Evolutionary conservation across 2,888 invertebrate genomes (phyloP).

Genomic region (Aquatica leii): DNA sequence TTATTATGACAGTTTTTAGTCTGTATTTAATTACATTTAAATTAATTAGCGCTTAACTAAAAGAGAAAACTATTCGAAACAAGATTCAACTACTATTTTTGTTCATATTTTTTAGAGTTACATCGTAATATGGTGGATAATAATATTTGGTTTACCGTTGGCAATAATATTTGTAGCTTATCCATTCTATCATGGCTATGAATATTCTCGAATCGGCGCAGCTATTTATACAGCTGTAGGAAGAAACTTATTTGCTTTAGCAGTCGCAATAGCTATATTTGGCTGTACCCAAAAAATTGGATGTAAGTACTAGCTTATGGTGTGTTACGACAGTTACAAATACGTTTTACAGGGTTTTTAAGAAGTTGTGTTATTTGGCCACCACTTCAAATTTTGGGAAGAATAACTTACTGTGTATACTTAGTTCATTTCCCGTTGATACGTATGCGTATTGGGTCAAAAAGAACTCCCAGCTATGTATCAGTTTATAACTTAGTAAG

Average conservation of each 20-base stretch:
- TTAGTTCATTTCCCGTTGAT: conserved; percentile 47
- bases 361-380: conserved; percentile 26
- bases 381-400: conserved; percentile 47
- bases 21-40: too few species aligned
- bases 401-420: conserved; percentile 51
- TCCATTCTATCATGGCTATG: conserved; percentile 51
- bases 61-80: too few species aligned
- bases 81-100: not conserved
- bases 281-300: conserved; percentile 54
- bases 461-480: conserved; percentile 42
- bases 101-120: conserved; percentile 47
- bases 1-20: too few species aligned
- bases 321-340: conserved; percentile 8
- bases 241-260: conserved; percentile 57
- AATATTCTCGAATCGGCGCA: conserved; percentile 55
- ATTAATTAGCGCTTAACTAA: too few species aligned
- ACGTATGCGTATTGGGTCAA: conserved; percentile 41
- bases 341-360: conserved; percentile 24
- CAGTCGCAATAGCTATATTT: conserved; percentile 50
- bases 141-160: conserved; percentile 46
- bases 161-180: conserved; percentile 44
- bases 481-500: conserved; percentile 44
- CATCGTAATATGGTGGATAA: conserved; percentile 49
- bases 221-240: conserved; percentile 59
- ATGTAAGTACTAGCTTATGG: conserved; percentile 46